These are phyloP conservation scores for Fragum whitleyi DNA, from an alignment of 2,888 invertebrate genomes.

Conservation along the genomic window DNA sequence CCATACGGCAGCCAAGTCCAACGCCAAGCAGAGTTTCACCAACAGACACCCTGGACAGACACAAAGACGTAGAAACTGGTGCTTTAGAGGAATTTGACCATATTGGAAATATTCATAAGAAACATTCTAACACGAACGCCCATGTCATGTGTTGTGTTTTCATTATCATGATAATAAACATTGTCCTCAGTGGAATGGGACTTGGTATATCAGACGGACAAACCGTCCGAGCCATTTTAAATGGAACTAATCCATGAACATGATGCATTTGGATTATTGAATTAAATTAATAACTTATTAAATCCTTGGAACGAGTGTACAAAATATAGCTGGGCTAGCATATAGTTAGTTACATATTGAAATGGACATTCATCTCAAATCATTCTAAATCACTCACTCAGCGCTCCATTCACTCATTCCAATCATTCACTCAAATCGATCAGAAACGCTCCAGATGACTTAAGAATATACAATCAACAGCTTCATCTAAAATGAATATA, in stretches of 20 bases:
- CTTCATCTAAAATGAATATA: too few relatives aligned
- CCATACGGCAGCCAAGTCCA: neutral
- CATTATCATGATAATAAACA: slow-evolving; percentile 31
- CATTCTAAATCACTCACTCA: too few relatives aligned
- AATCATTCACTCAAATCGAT: too few relatives aligned
- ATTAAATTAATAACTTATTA: too few relatives aligned
- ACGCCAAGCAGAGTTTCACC: neutral
- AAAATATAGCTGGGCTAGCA: too few relatives aligned
- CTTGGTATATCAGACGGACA: neutral
- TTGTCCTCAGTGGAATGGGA: slow-evolving; percentile 35
- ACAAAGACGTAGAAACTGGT: neutral
- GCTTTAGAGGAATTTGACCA: neutral
- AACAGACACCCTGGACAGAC: neutral
- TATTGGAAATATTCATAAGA: neutral
- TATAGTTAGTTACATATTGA: too few relatives aligned
- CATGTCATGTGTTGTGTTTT: slow-evolving; percentile 20
- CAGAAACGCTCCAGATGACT: too few relatives aligned
- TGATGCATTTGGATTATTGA: neutral
- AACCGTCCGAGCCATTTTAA: neutral
- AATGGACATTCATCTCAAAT: too few relatives aligned
- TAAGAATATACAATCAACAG: too few relatives aligned
- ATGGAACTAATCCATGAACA: neutral
- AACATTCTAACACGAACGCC: slow-evolving; percentile 9
- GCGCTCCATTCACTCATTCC: too few relatives aligned
- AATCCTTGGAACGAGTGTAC: too few relatives aligned